Base-by-base conservation (phyloP, 2,797 vertebrate genomes). In the Hippopotamyrus pictus region DNA sequence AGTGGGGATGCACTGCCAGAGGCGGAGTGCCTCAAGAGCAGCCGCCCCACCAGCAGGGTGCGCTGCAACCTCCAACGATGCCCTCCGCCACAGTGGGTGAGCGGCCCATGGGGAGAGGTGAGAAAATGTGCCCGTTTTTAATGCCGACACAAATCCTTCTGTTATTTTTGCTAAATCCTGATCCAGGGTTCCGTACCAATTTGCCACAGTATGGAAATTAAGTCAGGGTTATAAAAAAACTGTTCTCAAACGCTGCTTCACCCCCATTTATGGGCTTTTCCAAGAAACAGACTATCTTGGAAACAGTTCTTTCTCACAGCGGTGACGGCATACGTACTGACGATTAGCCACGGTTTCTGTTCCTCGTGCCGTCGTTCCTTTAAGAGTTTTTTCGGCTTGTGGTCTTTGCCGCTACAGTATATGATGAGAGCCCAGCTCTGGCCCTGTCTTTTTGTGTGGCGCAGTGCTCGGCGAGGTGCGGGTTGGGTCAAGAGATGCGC, bases 11-110 rank as follows among this genome's bases (percentile, higher is more conserved):
- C 96, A 0, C 92, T 99, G 93, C 95, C 97, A 0, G 95, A 96
- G 7, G 94, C 96, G 0, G 97, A 96, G 91, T 99, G 98, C 92
- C 92, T 94, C 0, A 97, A 97, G 86, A 93, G 96, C 0, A 91
- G 96, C 92, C 97, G 97, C 8, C 98, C 98, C 29, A 98, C 97
- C 11, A 96, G 96, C 93, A 98, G 97, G 93, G 97, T 99, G 94
- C 97, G 98, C 92, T 99, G 98, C 94, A 99, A 97, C 94, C 95
- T 99, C 90, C 97, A 98, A 92, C 97, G 97, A 88, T 99, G 98
- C 92, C 98, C 98, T 0, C 97, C 97, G 0, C 96, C 98, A 0
- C 97, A 97, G 91, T 99, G 98, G 98, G 95, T 98, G 92, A 93
- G 93, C 0, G 97, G 98, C 41, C 97, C 98, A 50, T 99, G 98